Conservation (phyloP, 2,888 invertebrate genomes). For the Lacanobia wlatinum region DNA sequence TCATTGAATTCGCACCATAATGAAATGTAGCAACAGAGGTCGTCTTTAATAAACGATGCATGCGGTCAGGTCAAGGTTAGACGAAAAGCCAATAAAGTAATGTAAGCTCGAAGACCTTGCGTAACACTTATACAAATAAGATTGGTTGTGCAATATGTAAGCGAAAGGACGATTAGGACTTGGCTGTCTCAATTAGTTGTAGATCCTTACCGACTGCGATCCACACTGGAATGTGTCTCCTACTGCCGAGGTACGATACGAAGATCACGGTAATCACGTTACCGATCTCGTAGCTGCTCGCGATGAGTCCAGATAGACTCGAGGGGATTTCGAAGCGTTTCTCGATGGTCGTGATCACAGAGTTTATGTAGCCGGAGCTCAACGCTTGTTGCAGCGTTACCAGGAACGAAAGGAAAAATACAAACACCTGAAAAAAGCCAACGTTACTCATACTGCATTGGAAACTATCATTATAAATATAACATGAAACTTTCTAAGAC, state of each 20-base stretch:
- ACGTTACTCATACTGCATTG: constrained; percentile 23
- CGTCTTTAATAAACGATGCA: constrained; percentile 43
- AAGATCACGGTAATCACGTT: constrained; percentile 98
- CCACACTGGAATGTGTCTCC: constrained; percentile 98
- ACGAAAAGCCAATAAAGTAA: constrained; percentile 28
- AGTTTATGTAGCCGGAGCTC: constrained; percentile 97
- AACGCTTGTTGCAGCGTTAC: constrained; percentile 97
- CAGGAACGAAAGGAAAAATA: constrained; percentile 96
- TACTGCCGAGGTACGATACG: constrained; percentile 98
- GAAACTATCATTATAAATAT: background rate
- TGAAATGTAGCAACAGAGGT: constrained; percentile 29
- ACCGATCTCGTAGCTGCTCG: constrained; percentile 98
- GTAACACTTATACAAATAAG: constrained; percentile 15
- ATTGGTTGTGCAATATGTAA: constrained; percentile 11
- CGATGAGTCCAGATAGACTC: constrained; percentile 97
- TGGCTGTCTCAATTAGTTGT: background rate
- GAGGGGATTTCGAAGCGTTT: constrained; percentile 98
- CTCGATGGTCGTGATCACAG: constrained; percentile 99
- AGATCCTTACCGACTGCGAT: constrained; percentile 95
- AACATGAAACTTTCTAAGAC: constrained; percentile 43
- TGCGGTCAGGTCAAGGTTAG: constrained; percentile 51
- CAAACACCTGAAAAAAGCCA: constrained; percentile 93
- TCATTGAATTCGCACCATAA: constrained; percentile 13
- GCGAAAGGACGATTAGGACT: background rate
- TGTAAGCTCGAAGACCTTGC: constrained; percentile 21